phyloP scores from a whole-genome alignment of 2,797 vertebrate genomes.

The Amblyraja radiata region DNA sequence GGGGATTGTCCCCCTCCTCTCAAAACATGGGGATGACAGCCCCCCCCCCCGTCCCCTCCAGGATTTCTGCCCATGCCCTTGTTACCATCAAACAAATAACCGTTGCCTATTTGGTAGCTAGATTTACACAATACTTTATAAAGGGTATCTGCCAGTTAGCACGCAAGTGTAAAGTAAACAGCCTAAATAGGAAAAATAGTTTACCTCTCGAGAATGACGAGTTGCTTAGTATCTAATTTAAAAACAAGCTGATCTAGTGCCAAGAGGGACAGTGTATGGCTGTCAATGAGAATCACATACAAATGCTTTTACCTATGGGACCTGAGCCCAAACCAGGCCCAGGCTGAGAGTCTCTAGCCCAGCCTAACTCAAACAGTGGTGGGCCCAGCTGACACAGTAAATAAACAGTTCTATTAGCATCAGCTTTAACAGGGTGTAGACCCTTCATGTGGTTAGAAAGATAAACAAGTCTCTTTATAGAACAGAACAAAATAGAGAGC shows the following conservation, averaged over 20 bases:
- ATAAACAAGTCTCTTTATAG: constrained; percentile 19
- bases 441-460: background rate
- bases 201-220: constrained; percentile 27
- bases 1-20: too few species aligned
- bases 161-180: constrained; percentile 8
- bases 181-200: constrained; percentile 33
- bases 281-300: constrained; percentile 6
- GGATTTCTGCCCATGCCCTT: background rate
- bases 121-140: background rate
- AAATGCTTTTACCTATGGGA: constrained; percentile 12
- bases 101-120: background rate
- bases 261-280: background rate
- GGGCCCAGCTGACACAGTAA: constrained; percentile 18
- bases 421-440: background rate
- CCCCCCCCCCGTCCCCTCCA: too few species aligned
- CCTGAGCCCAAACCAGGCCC: constrained; percentile 8
- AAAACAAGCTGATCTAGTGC: constrained; percentile 30
- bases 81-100: background rate
- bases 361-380: background rate
- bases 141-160: background rate
- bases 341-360: background rate
- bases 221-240: background rate
- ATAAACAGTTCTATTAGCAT: background rate
- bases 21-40: too few species aligned
- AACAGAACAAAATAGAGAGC: constrained; percentile 4